Evolutionary conservation across 2,113 vertebrate species (phyloP), one percentile per base, ranked within the genome.

Genomic region (Nannobrachium achirus): DNA sequence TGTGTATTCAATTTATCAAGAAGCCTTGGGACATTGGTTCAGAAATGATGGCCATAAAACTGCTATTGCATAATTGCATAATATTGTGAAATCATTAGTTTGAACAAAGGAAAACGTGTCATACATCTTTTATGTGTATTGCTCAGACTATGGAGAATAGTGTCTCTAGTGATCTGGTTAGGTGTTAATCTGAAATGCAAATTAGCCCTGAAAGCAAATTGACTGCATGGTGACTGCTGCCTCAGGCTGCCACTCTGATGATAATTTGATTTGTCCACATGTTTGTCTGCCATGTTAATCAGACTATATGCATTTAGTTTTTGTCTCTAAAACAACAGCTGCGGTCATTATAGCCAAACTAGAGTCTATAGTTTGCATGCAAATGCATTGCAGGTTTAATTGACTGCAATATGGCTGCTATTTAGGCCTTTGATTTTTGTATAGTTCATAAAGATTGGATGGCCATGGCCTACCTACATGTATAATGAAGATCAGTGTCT

Each of bases 181-280:
- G 85, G 89, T 92, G 89, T 88, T 90, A 93, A 92, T 88, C 89
- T 93, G 94, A 93, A 56, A 48, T 68, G 80, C 91, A 91, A 86
- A 92, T 92, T 89, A 85, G 83, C 87, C 62, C 81, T 91, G 90
- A 92, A 92, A 87, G 91, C 90, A 86, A 33, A 91, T 66, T 80
- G 89, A 94, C 92, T 90, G n/a, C n/a, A n/a, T n/a, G 89, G 91
- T 91, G 92, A 91, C 87, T 80, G 70, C 72, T 80, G 87, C 92
- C 93, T 90, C 72, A 80, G 92, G 93, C 91, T 79, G 25, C 85
- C 90, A 90, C 78, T 86, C 82, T 75, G 82, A 91, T 81, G 81
- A 86, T 93, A 92, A 93, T 76, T 90, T 84, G 89, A 85, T 90
- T 91, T 94, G 89, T 92, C 91, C 89, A 80, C 70, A 67, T 78